Percentiles rank a stretch among this genome's conserved stretches.
phyloP scores from a whole-genome alignment of 2,888 invertebrate genomes.

The Agrotis clavis region DNA sequence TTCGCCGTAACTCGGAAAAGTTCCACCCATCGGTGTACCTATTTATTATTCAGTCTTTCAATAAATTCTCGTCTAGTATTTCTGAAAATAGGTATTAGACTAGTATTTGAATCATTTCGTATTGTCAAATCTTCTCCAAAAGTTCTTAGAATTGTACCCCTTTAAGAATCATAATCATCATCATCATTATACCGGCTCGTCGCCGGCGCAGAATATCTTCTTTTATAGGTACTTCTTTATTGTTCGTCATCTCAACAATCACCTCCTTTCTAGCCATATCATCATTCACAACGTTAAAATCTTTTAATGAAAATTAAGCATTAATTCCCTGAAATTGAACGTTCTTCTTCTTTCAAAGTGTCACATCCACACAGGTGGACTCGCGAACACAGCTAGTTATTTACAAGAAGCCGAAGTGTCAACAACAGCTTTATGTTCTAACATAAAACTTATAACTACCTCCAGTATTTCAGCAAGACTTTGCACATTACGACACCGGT shows the following conservation, averaged over 20 bases:
- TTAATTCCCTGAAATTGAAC: neutral
- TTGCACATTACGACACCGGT: conserved; percentile 4
- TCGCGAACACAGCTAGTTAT: neutral
- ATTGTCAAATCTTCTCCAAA: neutral
- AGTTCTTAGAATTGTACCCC: neutral
- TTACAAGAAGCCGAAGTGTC: conserved; percentile 30
- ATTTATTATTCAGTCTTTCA: too few species aligned
- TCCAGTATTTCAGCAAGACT: conserved; percentile 17
- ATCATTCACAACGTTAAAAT: neutral
- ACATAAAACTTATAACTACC: conserved; percentile 23
- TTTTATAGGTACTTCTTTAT: too few species aligned
- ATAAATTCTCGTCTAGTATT: too few species aligned
- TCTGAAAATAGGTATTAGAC: neutral
- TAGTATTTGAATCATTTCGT: neutral
- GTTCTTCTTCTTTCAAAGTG: neutral
- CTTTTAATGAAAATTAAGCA: neutral
- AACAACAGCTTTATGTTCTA: conserved; percentile 14
- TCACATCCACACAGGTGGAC: neutral
- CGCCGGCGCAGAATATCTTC: too few species aligned
- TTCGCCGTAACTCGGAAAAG: too few species aligned
- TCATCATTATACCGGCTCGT: too few species aligned
- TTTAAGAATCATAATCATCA: neutral
- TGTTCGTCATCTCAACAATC: too few species aligned
- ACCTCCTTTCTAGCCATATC: neutral
- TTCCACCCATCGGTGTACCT: too few species aligned